Evolutionary conservation across 2,888 invertebrate genomes (phyloP).

Genomic region (Noctua janthe): DNA sequence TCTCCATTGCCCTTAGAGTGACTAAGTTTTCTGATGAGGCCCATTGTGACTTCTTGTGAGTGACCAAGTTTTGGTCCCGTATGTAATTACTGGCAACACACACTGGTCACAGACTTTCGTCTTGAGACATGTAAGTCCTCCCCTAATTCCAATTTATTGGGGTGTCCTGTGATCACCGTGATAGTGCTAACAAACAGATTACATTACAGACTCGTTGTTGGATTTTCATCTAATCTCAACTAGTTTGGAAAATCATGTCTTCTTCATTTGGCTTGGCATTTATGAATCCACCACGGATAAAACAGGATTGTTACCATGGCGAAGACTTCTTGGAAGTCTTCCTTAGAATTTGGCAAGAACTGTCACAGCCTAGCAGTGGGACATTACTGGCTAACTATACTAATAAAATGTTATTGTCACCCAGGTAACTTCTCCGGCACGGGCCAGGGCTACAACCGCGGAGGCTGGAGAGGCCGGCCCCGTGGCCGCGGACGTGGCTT

Average conservation of each 20-base stretch:
- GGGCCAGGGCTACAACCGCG: conserved; percentile 87
- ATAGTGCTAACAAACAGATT: neutral
- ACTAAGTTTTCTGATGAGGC: too few species aligned
- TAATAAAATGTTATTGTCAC: neutral
- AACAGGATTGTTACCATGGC: neutral
- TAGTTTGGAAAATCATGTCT: neutral
- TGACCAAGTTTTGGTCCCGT: too few species aligned
- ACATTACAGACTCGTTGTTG: neutral
- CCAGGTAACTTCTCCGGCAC: conserved; percentile 53
- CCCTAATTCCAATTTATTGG: too few species aligned
- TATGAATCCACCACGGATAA: neutral
- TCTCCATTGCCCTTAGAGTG: too few species aligned
- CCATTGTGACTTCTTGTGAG: too few species aligned
- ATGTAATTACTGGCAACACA: too few species aligned
- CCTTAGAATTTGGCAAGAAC: neutral
- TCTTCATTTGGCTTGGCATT: neutral
- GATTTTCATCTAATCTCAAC: neutral
- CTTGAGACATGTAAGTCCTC: too few species aligned
- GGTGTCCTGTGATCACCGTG: neutral
- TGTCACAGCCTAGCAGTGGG: neutral
- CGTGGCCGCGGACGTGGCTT: conserved; percentile 87
- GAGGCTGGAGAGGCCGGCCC: conserved; percentile 87
- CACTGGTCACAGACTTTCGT: too few species aligned
- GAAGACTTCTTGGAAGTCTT: neutral
- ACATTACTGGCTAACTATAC: neutral